Percentiles rank a stretch among this genome's conserved stretches.
phyloP scores from a whole-genome alignment of 1,140 invertebrate species.

The Hesperophylax magnus region DNA sequence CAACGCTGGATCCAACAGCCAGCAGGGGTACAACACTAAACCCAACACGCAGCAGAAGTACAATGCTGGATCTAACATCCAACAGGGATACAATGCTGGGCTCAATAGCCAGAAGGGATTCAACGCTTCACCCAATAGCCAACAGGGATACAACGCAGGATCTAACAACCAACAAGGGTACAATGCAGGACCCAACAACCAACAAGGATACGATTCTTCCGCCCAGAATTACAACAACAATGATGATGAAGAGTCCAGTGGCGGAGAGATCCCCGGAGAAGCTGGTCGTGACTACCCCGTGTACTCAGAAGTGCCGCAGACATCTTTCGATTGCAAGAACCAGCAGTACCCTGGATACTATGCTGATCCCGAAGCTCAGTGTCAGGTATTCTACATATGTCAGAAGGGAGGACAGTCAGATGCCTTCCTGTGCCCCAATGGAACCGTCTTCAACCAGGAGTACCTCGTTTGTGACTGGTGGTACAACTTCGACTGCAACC shows the following conservation, averaged over 20 bases:
- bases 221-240: conserved; percentile 17
- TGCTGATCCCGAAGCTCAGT: conserved; percentile 68
- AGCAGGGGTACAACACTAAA: no score
- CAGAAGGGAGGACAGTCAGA: conserved; percentile 67
- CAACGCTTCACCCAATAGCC: no score
- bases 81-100: no score
- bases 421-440: conserved; percentile 73
- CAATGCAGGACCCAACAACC: no score
- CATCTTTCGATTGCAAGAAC: conserved; percentile 70
- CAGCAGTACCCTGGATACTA: conserved; percentile 71
- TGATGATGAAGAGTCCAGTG: conserved; percentile 34
- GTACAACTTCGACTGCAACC: conserved; percentile 70
- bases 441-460: conserved; percentile 74
- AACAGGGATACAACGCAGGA: no score
- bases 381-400: conserved; percentile 72
- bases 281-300: conserved; percentile 75
- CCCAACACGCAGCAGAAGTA: no score
- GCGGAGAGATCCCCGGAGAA: conserved; percentile 51
- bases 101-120: no score
- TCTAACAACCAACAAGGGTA: no score
- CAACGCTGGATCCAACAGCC: no score
- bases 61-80: no score
- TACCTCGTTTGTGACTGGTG: conserved; percentile 73
- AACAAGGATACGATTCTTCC: conserved; percentile 33
- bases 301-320: conserved; percentile 72